Evolutionary conservation across 1,140 invertebrate genomes (phyloP), one percentile per base, ranked within the genome.

Genomic region (Helicoverpa zea): DNA sequence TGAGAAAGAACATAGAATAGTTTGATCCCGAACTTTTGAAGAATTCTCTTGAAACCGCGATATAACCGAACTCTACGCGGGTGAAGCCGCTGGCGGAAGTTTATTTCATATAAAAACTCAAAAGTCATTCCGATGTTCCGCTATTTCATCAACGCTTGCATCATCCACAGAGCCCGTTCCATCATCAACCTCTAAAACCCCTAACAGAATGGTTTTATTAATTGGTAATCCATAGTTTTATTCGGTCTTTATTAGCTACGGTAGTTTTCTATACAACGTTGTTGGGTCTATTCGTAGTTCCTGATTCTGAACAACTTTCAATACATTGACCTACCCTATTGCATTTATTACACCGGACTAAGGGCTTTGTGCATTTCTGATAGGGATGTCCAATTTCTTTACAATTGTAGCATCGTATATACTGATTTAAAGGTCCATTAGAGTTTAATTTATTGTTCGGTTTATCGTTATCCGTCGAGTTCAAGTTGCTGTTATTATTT

Each of bases 201-300:
- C 61, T n/a, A 64, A 13, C n/a, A 16, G 61, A n/a, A n/a, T n/a
- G n/a, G n/a, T n/a, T n/a, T n/a, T n/a, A n/a, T n/a, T n/a, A n/a
- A n/a, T n/a, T n/a, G n/a, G n/a, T n/a, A 3, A 64, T 64, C 61
- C 61, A 64, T 11, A 30, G 61, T 43, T n/a, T 11, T n/a, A 64
- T 43, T 3, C 61, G 11, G 30, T 64, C 61, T 5, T n/a, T n/a
- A n/a, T 14, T 30, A 43, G 61, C 61, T 3, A 64, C 23, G 35
- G 61, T 64, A 43, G 64, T 51, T 51, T 23, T 85, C n/a, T 13
- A 35, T 35, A 35, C 35, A 14, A 68, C 16, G n/a, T n/a, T n/a
- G n/a, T n/a, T 7, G 47, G 64, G 3, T 14, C 3, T 35, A 35
- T 68, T 68, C 43, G 16, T 49, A 16, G 43, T 7, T 35, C n/a